Base-by-base conservation (phyloP, 2,113 vertebrate genomes). In the Bambusicola thoracicus region DNA sequence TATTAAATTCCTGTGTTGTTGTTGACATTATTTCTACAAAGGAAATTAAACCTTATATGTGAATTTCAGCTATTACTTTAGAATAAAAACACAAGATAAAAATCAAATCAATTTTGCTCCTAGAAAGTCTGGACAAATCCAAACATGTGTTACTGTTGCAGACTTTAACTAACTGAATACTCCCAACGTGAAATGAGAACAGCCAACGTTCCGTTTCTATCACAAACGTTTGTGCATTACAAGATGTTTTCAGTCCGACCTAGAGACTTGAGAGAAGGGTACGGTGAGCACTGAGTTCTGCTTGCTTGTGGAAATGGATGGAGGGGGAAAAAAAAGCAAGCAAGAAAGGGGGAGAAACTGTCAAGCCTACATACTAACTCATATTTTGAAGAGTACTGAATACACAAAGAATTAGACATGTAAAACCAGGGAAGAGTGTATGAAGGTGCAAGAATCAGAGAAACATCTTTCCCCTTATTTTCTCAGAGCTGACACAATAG, bases 1-100 rank as follows among this genome's bases (percentile, higher is more conserved):
- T 94, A 84, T 68, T 92, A 76, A 84, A 89, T 84, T n/a, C 46
- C 30, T 55, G 38, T 75, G 61, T 53, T 81, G 51, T 79, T 5
- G 29, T 49, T 85, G 36, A 9, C 51, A 65, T 86, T 81, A 68
- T 82, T 41, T 56, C 65, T 93, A 86, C 80, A 91, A 92, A 79
- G 84, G 53, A 96, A 96, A 95, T 92, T 80, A 92, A 96, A 87
- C 32, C 13, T 58, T 77, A 18, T 67, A 68, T 84, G 76, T 86
- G 62, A 81, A 88, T 93, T 92, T 92, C 73, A 84, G 44, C 58
- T 70, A 40, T 49, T 88, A 67, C 38, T 95, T 88, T 82, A 74
- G 40, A 69, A 82, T 82, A 62, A 11, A 62, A 38, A 38, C 25
- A 62, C 3, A 76, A 65, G 59, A 72, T 87, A 94, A 85, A 95